Evolutionary conservation across 2,797 vertebrate genomes (phyloP).

Genomic region (Cetoscarus ocellatus): DNA sequence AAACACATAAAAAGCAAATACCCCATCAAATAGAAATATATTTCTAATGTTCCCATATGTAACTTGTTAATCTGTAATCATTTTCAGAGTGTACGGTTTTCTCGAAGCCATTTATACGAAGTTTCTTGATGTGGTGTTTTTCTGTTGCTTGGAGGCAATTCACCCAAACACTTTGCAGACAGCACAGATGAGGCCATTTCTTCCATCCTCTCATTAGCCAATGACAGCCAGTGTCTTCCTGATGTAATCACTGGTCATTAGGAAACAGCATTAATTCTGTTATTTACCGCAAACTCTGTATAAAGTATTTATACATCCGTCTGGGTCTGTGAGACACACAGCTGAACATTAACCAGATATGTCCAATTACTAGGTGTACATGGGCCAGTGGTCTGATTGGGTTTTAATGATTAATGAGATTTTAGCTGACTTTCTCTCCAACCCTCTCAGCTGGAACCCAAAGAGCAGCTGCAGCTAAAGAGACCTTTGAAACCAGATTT

Average conservation of each 20-base stretch:
- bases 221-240: conserved; percentile 72
- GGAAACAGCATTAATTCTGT: conserved; percentile 73
- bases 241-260: conserved; percentile 79
- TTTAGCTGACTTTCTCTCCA: conserved; percentile 55
- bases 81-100: background rate
- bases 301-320: conserved; percentile 67
- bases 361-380: conserved; percentile 65
- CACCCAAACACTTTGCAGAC: conserved; percentile 57
- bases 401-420: conserved; percentile 72
- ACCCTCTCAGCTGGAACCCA: conserved; percentile 23
- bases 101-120: conserved; percentile 25
- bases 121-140: conserved; percentile 36
- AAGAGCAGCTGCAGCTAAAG: conserved; percentile 19
- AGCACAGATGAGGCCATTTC: conserved; percentile 63
- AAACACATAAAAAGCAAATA: too few relatives aligned
- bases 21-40: too few relatives aligned
- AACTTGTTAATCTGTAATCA: background rate
- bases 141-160: conserved; percentile 52
- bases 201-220: conserved; percentile 71
- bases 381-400: conserved; percentile 61
- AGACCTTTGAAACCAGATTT: conserved; percentile 12
- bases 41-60: background rate
- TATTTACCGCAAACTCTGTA: conserved; percentile 67
- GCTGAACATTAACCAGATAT: conserved; percentile 68
- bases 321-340: conserved; percentile 52